Base-by-base conservation (phyloP, 1,140 invertebrate genomes). In the Alviniconcha marisindica region DNA sequence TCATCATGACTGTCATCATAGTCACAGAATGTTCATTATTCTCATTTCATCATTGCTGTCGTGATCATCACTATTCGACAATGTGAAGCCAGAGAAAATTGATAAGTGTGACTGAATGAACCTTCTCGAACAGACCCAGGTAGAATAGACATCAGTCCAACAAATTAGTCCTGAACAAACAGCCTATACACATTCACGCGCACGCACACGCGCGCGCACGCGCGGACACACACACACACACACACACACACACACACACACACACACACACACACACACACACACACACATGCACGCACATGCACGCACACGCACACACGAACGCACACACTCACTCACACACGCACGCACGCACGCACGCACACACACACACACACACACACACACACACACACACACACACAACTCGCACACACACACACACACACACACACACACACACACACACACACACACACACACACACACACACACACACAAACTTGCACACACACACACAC, bases 181-280 rank as follows among this genome's bases (percentile, higher is more conserved):
- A 10, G 7, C 48, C 2, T 42, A 77, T 60, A n/a, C 14, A 40
- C 60, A 44, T n/a, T 4, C 66, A 83, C 44, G 77, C 73, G 79
- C 42, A 87, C 83, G 79, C 66, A 83, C 83, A 79, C 81, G 84
- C 12, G 84, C 79, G 73, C 83, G 83, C 54, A 84, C 83, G 33
- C 77, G 63, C 31, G 54, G 31, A n/a, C 80, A 78, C 3, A 85
- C 91, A 80, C 91, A 85, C 42, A 90, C 91, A 83, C 85, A 54
- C 15, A 86, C 84, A 21, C 77, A 79, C n/a, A 82, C 80, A 36
- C 38, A 28, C 24, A 81, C 85, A 77, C 66, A 86, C 33, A 28
- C 51, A 83, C 69, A 74, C 69, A 83, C 82, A 83, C 73, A 77
- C 73, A 83, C 82, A 83, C 54, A 77, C 66, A 69, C 66, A 33